phyloP scores from a whole-genome alignment of 2,797 vertebrate species.

The Gymnothorax reevesii region DNA sequence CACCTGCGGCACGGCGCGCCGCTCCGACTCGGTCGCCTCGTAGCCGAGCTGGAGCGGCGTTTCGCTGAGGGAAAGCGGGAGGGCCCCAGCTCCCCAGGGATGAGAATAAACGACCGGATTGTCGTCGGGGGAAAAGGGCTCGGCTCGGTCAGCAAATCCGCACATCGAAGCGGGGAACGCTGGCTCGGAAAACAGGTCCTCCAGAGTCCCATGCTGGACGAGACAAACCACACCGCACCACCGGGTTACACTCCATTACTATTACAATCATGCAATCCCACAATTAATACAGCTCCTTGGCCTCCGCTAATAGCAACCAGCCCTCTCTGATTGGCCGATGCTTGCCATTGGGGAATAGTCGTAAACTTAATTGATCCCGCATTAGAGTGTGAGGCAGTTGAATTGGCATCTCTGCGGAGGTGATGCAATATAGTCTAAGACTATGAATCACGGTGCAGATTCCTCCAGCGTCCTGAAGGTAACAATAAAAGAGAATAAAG shows the following conservation, averaged over 20 bases:
- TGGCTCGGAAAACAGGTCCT: constrained; percentile 66
- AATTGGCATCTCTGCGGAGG: constrained; percentile 39
- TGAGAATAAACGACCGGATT: constrained; percentile 48
- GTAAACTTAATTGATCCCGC: constrained; percentile 54
- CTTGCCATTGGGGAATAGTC: constrained; percentile 48
- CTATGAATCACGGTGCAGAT: constrained; percentile 36
- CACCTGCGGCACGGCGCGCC: constrained; percentile 41
- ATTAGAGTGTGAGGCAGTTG: constrained; percentile 33
- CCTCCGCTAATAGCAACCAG: constrained; percentile 54
- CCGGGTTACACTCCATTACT: constrained; percentile 51
- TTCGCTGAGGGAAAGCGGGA: constrained; percentile 51
- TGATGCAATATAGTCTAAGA: constrained; percentile 32
- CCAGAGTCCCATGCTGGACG: constrained; percentile 67
- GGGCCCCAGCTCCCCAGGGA: constrained; percentile 54
- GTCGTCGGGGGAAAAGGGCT: constrained; percentile 56
- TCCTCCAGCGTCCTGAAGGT: constrained; percentile 26
- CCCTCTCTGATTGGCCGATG: constrained; percentile 58
- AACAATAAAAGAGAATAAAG: constrained; percentile 40
- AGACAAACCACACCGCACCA: constrained; percentile 52
- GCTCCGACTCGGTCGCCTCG: constrained; percentile 46
- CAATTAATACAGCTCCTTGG: constrained; percentile 47
- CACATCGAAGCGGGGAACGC: constrained; percentile 48
- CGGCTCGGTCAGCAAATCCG: constrained; percentile 50
- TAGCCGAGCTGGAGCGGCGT: constrained; percentile 49
- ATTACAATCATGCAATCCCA: constrained; percentile 54